phyloP scores from a whole-genome alignment of 2,113 vertebrate genomes.

The Poeciliopsis turrubarensis region DNA sequence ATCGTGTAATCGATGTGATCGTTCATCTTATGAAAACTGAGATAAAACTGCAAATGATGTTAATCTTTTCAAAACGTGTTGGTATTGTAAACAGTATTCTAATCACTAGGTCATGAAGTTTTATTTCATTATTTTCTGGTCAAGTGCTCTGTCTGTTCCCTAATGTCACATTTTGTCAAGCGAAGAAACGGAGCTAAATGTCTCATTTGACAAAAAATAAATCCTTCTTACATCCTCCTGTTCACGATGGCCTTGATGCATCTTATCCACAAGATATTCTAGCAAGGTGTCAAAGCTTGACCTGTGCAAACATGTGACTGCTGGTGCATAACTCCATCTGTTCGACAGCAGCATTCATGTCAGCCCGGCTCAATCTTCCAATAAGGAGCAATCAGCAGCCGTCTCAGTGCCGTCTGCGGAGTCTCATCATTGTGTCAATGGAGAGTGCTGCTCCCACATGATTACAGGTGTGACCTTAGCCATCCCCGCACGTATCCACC shows the following conservation, averaged over 20 bases:
- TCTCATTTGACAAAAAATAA: neutral
- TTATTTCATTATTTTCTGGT: neutral
- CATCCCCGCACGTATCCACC: conserved; percentile 35
- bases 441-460: conserved; percentile 68
- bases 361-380: conserved; percentile 62
- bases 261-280: conserved; percentile 18
- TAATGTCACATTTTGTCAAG: neutral
- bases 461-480: conserved; percentile 75
- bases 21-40: conserved; percentile 19
- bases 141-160: neutral
- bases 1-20: conserved; percentile 13
- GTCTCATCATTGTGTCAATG: conserved; percentile 72
- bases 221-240: neutral
- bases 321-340: conserved; percentile 53
- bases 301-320: conserved; percentile 28
- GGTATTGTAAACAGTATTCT: too few species aligned
- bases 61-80: conserved; percentile 4
- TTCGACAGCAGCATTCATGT: conserved; percentile 56
- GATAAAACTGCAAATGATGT: conserved; percentile 11
- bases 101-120: too few species aligned
- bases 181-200: neutral
- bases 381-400: conserved; percentile 62
- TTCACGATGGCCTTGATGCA: conserved; percentile 14
- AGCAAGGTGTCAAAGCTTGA: conserved; percentile 25
- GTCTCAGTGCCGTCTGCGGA: conserved; percentile 59